These are phyloP conservation scores for Ptilodon capucinus DNA, from an alignment of 2,888 invertebrate species.

Conservation along the genomic window DNA sequence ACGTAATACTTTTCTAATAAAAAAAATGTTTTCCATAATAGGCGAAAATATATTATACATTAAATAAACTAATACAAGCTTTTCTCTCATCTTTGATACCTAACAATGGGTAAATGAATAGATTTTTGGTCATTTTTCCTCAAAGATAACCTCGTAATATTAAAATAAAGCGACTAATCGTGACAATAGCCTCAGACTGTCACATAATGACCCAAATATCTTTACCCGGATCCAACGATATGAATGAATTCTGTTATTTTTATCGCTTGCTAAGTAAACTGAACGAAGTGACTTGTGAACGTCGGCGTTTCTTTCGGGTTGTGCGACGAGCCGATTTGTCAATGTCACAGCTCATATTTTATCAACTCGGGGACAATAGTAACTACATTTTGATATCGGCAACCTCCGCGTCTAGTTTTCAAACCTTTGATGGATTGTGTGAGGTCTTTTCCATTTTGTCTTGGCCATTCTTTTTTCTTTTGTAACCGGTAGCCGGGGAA, in stretches of 20 bases:
- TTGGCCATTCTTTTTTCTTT: constrained; percentile 38
- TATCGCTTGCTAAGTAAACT: constrained; percentile 9
- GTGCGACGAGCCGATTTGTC: constrained; percentile 60
- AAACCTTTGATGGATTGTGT: constrained; percentile 69
- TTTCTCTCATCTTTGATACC: background rate
- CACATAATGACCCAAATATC: constrained; percentile 1
- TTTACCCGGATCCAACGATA: background rate
- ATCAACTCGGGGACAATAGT: constrained; percentile 74
- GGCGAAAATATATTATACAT: too few species aligned
- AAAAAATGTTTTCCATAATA: too few species aligned
- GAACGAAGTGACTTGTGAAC: constrained; percentile 24
- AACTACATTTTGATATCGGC: constrained; percentile 78
- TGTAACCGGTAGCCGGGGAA: constrained; percentile 23
- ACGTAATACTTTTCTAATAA: too few species aligned
- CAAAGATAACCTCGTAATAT: background rate
- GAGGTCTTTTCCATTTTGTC: constrained; percentile 53
- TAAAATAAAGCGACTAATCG: background rate
- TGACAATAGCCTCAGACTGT: background rate
- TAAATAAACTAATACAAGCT: too few species aligned
- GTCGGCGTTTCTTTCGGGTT: constrained; percentile 23
- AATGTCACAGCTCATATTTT: constrained; percentile 78
- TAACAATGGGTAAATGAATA: background rate
- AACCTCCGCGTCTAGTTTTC: constrained; percentile 60
- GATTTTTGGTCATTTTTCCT: background rate
- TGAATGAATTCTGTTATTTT: constrained; percentile 10